Percentiles rank a stretch among this genome's conserved stretches.
Evolutionary conservation across 1,140 invertebrate genomes (phyloP).

Genomic region (silkworm (Bombyx mori)): DNA sequence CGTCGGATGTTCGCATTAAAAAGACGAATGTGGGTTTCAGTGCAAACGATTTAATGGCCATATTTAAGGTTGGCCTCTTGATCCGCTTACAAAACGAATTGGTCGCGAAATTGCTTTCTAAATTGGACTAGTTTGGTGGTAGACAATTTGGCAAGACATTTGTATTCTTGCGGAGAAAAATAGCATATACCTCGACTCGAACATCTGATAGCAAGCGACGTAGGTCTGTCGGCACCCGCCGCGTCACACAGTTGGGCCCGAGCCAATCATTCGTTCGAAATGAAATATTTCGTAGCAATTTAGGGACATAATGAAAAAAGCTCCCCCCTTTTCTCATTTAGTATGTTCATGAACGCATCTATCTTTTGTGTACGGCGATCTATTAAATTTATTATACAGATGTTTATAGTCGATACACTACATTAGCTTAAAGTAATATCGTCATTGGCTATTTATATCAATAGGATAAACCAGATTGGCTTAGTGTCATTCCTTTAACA

Average conservation of each 20-base stretch:
- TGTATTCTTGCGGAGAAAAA: constrained; percentile 68
- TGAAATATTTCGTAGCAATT: constrained; percentile 44
- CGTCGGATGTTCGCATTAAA: constrained; percentile 25
- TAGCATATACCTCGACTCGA: constrained; percentile 56
- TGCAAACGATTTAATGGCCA: constrained; percentile 51
- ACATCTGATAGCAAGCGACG: constrained; percentile 59
- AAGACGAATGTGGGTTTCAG: constrained; percentile 31
- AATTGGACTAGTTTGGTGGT: constrained; percentile 65
- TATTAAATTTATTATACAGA: constrained; percentile 6
- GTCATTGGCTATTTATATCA: too few relatives aligned
- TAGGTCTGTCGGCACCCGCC: constrained; percentile 39
- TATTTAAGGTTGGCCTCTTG: constrained; percentile 62
- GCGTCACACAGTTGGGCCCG: constrained; percentile 42
- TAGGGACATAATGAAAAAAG: constrained; percentile 32
- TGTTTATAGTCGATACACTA: too few relatives aligned
- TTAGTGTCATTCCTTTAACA: too few relatives aligned
- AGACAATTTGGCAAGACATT: constrained; percentile 70
- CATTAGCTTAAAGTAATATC: too few relatives aligned
- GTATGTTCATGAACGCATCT: constrained; percentile 12
- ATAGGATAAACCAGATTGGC: too few relatives aligned
- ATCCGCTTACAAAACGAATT: constrained; percentile 67
- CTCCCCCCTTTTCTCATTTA: constrained; percentile 25
- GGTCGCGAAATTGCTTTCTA: constrained; percentile 68
- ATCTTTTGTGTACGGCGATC: constrained; percentile 3
- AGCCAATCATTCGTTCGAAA: constrained; percentile 57